Base-by-base conservation (phyloP, 1,140 invertebrate species). In the Forficula auricularia region DNA sequence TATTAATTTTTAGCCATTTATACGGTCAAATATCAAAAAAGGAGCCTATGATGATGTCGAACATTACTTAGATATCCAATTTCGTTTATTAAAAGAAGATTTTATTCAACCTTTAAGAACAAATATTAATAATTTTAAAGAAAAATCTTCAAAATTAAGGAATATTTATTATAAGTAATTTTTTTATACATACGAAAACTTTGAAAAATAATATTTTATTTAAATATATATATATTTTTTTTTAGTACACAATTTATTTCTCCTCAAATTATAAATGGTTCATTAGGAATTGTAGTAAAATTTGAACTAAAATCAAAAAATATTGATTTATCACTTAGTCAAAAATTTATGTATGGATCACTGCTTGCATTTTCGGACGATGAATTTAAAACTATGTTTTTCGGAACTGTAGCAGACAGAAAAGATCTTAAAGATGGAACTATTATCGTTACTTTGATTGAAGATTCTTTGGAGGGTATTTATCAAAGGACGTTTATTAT, bases 31-130 rank as follows among this genome's bases (percentile, higher is more conserved):
- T 54, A 69, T 73, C 33, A 53, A 70, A 0, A 49, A 68, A 20
- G 78, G 76, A 2, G 51, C 58, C 0, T 85, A 80, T 56, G 48
- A 59, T 4, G 59, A 68, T 54, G 60, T 72, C 0, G 65, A 79
- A 19, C 71, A 83, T 48, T 89, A 89, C 54, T 57, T 89, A 9
- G 79, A 84, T 51, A 66, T 77, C 0, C 83, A 88, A 50, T 83
- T 81, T 52, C 59, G 78, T 9, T 59, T 86, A 2, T 56, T 88
- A 15, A 56, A 78, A 9, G 81, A 87, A 62, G 83, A 88, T 58
- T 79, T 77, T 58, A 62, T 71, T 31, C 53, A 56, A 1, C 74
- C 76, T 2, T 50, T 80, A 31, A 51, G 72, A 6, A 61, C 64
- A 37, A 71, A 69, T 38, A 62, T 77, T 54, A 39, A 59, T 57